phyloP scores from a whole-genome alignment of 2,888 invertebrate species.

The Metacarcinus magister region DNA sequence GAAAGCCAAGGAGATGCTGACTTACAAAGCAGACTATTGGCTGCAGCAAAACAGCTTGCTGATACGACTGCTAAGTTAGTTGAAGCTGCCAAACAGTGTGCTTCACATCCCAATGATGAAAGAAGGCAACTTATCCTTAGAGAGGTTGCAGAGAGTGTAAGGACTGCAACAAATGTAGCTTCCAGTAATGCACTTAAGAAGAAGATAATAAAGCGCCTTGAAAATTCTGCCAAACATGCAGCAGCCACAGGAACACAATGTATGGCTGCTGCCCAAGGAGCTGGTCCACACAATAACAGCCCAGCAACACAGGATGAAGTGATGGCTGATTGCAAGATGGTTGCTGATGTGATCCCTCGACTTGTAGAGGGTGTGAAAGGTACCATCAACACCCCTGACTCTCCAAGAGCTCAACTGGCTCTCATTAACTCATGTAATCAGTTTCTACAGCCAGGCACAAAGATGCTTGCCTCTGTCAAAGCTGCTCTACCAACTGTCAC shows the following conservation, averaged over 20 bases:
- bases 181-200: conserved; percentile 92
- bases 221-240: conserved; percentile 91
- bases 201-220: conserved; percentile 88
- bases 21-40: conserved; percentile 93
- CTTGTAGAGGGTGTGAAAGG: conserved; percentile 92
- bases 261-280: conserved; percentile 94
- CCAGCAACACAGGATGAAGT: conserved; percentile 89
- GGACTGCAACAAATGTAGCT: conserved; percentile 93
- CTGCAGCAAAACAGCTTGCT: conserved; percentile 96
- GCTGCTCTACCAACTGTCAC: conserved; percentile 91
- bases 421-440: conserved; percentile 92
- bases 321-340: conserved; percentile 89
- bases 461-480: conserved; percentile 82
- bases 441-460: conserved; percentile 89
- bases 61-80: conserved; percentile 99
- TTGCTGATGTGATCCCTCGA: conserved; percentile 91
- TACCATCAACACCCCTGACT: conserved; percentile 89
- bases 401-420: conserved; percentile 91
- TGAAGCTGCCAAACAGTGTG: conserved; percentile 97
- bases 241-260: conserved; percentile 96
- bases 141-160: conserved; percentile 95
- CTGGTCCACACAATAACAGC: conserved; percentile 90
- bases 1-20: conserved; percentile 89
- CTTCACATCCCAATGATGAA: conserved; percentile 92
- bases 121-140: conserved; percentile 90